A percentile compares a stretch with the other conserved stretches of the same genome.
These are phyloP conservation scores for Bhutanitis thaidina DNA, from an alignment of 2,888 invertebrate genomes.

Conservation along the genomic window DNA sequence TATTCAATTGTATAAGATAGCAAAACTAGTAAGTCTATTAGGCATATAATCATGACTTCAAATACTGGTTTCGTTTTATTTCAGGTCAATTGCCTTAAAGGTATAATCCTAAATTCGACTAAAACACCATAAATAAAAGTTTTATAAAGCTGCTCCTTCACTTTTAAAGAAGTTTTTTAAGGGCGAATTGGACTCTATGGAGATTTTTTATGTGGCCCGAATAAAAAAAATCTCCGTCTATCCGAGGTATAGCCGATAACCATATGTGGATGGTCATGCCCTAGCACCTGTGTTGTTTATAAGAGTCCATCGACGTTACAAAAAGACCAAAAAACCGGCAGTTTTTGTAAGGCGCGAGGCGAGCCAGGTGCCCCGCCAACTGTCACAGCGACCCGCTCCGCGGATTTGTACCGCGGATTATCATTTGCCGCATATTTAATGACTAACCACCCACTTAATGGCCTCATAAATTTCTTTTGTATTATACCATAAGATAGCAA, in stretches of 20 bases:
- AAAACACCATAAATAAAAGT: constrained; percentile 21
- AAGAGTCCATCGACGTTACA: constrained; percentile 71
- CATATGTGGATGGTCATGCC: constrained; percentile 74
- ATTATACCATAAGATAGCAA: constrained; percentile 7
- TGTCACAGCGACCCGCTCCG: constrained; percentile 61
- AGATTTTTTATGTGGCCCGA: too few relatives aligned
- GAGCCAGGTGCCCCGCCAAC: constrained; percentile 73
- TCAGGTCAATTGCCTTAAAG: constrained; percentile 31
- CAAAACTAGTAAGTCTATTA: constrained; percentile 4
- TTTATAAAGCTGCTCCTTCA: constrained; percentile 22
- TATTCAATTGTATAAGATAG: constrained; percentile 8
- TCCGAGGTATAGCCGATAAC: constrained; percentile 61
- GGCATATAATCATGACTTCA: constrained; percentile 6
- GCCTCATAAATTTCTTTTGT: constrained; percentile 29
- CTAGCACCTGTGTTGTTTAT: constrained; percentile 79
- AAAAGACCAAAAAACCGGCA: constrained; percentile 74
- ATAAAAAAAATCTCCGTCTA: constrained; percentile 54
- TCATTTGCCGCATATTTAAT: constrained; percentile 54
- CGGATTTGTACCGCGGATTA: constrained; percentile 63
- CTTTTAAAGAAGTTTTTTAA: constrained; percentile 20
- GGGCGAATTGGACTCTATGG: too few relatives aligned
- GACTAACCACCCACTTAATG: constrained; percentile 50
- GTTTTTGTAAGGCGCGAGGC: constrained; percentile 75
- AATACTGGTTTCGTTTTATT: constrained; percentile 20
- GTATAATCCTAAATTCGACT: constrained; percentile 12